Conservation (phyloP, 1,140 invertebrate genomes). For the Gonioctena quinquepunctata region DNA sequence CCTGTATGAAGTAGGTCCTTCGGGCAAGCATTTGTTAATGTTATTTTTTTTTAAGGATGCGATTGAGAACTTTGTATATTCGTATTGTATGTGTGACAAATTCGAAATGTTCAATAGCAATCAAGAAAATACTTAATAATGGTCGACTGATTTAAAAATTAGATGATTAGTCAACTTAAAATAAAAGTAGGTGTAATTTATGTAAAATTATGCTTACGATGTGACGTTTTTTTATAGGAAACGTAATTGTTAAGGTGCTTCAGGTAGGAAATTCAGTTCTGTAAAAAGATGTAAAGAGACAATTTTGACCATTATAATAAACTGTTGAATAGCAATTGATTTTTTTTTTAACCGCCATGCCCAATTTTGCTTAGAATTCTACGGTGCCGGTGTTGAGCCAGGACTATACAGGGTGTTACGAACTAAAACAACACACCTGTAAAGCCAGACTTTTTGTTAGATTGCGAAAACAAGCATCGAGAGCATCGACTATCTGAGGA, state of each 20-base stretch:
- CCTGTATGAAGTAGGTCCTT: background rate
- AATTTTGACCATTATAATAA: background rate
- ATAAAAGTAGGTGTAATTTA: background rate
- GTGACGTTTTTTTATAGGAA: constrained; percentile 2
- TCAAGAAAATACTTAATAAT: constrained; percentile 31
- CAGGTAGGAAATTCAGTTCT: background rate
- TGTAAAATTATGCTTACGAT: background rate
- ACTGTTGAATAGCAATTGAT: background rate
- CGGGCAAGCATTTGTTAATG: background rate
- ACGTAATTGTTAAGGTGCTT: background rate
- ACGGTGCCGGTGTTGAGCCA: no score
- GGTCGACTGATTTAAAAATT: constrained; percentile 30
- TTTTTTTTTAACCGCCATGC: no score
- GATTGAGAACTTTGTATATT: background rate
- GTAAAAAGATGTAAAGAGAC: background rate
- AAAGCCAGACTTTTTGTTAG: no score
- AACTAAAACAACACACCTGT: no score
- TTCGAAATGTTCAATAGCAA: constrained; percentile 12
- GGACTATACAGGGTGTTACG: no score
- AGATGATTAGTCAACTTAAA: background rate
- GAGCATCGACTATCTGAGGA: no score
- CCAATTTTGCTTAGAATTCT: no score
- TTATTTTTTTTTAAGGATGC: background rate
- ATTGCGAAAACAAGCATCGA: no score
- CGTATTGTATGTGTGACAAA: background rate